Evolutionary conservation across 1,140 invertebrate species (phyloP).

Genomic region (Drosophila lacteicornis): DNA sequence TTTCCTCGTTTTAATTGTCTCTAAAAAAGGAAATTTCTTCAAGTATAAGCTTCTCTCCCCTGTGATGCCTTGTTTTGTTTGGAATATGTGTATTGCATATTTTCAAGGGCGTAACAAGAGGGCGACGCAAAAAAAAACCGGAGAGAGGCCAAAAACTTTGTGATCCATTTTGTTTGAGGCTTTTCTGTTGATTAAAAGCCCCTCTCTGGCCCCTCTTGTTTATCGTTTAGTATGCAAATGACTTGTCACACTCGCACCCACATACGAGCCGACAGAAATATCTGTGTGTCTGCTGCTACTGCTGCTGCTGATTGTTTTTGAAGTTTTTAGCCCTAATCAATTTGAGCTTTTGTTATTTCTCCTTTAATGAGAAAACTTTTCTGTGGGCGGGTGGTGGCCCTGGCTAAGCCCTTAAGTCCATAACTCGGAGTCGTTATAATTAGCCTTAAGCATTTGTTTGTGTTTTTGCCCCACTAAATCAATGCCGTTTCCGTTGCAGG

Average conservation of each 20-base stretch:
- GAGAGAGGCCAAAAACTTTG: constrained; percentile 54
- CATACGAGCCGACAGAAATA: not conserved
- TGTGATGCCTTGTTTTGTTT: constrained; percentile 51
- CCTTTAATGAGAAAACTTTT: constrained; percentile 79
- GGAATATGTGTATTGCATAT: constrained; percentile 40
- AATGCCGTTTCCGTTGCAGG: constrained; percentile 61
- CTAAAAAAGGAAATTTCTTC: not conserved
- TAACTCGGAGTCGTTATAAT: constrained; percentile 52
- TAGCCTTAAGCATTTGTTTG: constrained; percentile 70
- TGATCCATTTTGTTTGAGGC: constrained; percentile 64
- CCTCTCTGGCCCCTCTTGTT: constrained; percentile 25
- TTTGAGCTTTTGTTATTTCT: constrained; percentile 66
- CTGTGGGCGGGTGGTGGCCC: constrained; percentile 14
- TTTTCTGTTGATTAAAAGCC: constrained; percentile 78
- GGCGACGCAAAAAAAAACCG: not conserved
- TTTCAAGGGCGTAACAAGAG: constrained; percentile 16
- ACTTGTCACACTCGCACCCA: constrained; percentile 54
- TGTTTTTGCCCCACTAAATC: constrained; percentile 33
- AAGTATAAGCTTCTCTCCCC: constrained; percentile 14
- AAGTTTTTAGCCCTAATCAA: constrained; percentile 80
- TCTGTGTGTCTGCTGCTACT: constrained; percentile 40
- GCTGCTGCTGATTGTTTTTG: constrained; percentile 75
- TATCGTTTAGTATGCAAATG: constrained; percentile 74
- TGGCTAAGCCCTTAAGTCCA: constrained; percentile 41
- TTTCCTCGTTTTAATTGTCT: not conserved